Base-by-base conservation (phyloP, 2,113 vertebrate species). In the Alethe diademata region DNA sequence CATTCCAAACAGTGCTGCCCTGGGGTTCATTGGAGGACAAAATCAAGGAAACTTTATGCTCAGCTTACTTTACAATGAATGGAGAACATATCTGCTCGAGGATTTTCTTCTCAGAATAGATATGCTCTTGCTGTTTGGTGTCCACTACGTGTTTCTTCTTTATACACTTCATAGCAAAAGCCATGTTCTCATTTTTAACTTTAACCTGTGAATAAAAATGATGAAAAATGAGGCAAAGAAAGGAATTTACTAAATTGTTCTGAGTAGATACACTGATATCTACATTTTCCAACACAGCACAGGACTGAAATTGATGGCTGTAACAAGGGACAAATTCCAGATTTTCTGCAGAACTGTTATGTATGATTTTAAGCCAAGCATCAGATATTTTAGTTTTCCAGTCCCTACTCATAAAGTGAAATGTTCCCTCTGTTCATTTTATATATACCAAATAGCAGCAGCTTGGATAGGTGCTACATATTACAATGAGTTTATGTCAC, bases 91-190 rank as follows among this genome's bases (percentile, higher is more conserved):
- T 97, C 88, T 99, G 98, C 92, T 98, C 98, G 0, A 99, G 98
- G 82, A 99, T 99, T 92, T 98, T 98, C 97, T 99, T 99, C 89
- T 99, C 99, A 2, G 99, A 99, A 96, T 99, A 99, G 81, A 99
- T 97, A 24, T 99, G 99, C 60, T 99, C 99, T 65, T 99, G 99
- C 58, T 99, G 99, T 31, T 98, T 98, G 8, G 98, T 99, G 74
- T 99, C 99, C 47, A 99, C 99, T 8, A 99, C 93, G 9, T 99
- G 99, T 62, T 98, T 98, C 97, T 99, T 99, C 97, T 98, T 99
- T 61, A 99, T 99, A 74, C 99, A 99, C 91, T 99, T 99, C 97
- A 99, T 98, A 62, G 99, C 99, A 97, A 99, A 99, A 17, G 98
- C 97, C 25, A 94, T 50, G 8, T 98, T 98, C 89, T 99, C 99